Percentiles rank a stretch among this genome's conserved stretches.
Conservation (phyloP, 2,888 invertebrate genomes). For the Onchidella celtica region DNA sequence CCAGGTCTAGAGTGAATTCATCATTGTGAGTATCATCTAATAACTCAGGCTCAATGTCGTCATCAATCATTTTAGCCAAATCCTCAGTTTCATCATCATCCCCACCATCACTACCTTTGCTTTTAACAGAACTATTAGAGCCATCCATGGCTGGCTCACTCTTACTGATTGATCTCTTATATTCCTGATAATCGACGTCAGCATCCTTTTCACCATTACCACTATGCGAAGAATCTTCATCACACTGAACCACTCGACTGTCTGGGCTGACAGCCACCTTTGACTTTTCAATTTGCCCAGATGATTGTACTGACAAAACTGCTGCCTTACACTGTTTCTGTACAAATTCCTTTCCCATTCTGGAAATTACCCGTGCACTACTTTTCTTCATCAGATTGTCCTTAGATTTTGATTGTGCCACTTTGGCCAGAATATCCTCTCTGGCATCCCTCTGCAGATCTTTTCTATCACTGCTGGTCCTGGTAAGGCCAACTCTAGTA, state of each 20-base stretch:
- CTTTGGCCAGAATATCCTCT: slow-evolving; percentile 7
- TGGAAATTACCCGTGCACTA: slow-evolving; percentile 12
- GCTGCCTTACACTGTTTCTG: slow-evolving; percentile 49
- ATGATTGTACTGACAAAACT: slow-evolving; percentile 37
- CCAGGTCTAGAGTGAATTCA: slow-evolving; percentile 51
- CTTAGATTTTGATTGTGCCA: slow-evolving; percentile 4
- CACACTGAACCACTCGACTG: slow-evolving; percentile 53
- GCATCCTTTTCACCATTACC: background rate
- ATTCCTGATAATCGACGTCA: slow-evolving; percentile 4
- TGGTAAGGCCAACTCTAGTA: background rate
- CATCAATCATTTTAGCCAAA: slow-evolving; percentile 48
- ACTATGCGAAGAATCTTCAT: slow-evolving; percentile 9
- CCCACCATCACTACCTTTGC: slow-evolving; percentile 32
- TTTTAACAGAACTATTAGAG: slow-evolving; percentile 31
- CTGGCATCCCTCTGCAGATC: slow-evolving; percentile 25
- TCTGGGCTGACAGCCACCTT: slow-evolving; percentile 36
- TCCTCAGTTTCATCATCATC: slow-evolving; percentile 50
- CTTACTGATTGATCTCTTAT: background rate
- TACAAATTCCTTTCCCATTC: slow-evolving; percentile 18
- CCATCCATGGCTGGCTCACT: background rate
- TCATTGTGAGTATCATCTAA: slow-evolving; percentile 51
- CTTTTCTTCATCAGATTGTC: background rate
- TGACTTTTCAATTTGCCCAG: background rate
- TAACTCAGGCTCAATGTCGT: slow-evolving; percentile 43
- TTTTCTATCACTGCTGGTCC: background rate